Base-by-base conservation (phyloP, 2,888 invertebrate genomes). In the Amaurobius ferox region DNA sequence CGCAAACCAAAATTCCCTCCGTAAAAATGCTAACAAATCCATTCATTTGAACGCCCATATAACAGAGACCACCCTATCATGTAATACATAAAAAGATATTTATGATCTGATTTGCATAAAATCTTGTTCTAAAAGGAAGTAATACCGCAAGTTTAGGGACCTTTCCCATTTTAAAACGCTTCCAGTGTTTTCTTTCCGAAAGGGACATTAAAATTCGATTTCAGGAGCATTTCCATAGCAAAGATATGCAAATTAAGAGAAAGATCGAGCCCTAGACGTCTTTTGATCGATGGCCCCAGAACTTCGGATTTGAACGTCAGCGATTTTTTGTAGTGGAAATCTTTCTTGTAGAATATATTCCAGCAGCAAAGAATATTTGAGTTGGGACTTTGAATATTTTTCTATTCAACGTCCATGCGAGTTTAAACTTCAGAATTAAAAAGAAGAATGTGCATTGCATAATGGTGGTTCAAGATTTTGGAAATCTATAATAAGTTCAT, bases 121-220 rank as follows among this genome's bases (percentile, higher is more conserved):
- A 23, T 55, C 23, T 1, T 55, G 23, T 55, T 55, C 55, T n/a
- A 55, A 55, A 55, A 55, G 55, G 55, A 55, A 55, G 23, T 23
- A 55, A 55, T 55, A 55, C 44, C 44, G 16, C 23, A 23, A 55
- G 55, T 55, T 55, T 23, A 55, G 23, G 55, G 55, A 55, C 23
- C 55, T 55, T 55, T 23, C 23, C 23, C 55, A 23, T 23, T 55
- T 55, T 55, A 55, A 44, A 55, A 55, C 23, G 55, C 55, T 55
- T 16, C 44, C 13, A 23, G 23, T 55, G 23, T 55, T 55, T 55
- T 23, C 55, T 55, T 55, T 55, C 23, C 3, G 55, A 55, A 76
- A 30, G 71, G 77, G 77, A 77, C 81, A 81, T 81, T 83, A 83
- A 77, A 83, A 72, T 77, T 83, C 70, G 83, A 83, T 83, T 83